Evolutionary conservation across 2,888 invertebrate species (phyloP).

Genomic region (Plebejus argus): DNA sequence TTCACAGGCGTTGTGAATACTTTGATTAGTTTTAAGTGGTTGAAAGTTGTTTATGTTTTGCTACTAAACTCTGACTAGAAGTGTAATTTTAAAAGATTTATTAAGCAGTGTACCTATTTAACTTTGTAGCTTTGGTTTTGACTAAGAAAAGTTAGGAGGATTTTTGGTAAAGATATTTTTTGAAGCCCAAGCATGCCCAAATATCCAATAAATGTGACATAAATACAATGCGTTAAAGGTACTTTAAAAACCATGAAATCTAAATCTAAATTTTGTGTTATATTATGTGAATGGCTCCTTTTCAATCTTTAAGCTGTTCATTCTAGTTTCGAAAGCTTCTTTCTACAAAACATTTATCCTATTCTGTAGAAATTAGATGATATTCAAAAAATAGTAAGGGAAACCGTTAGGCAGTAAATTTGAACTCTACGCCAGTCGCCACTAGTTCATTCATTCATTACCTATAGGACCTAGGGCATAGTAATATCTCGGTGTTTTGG

Average conservation of each 20-base stretch:
- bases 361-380: no score
- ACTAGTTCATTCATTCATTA: background rate
- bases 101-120: no score
- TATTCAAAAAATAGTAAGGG: background rate
- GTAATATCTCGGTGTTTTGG: background rate
- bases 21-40: conserved; percentile 16
- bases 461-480: background rate
- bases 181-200: background rate
- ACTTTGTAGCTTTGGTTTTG: no score
- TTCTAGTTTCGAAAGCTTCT: no score
- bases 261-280: no score
- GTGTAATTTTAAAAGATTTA: background rate
- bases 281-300: no score
- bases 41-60: background rate
- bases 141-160: no score
- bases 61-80: background rate
- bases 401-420: background rate
- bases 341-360: no score
- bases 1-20: background rate
- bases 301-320: no score
- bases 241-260: no score
- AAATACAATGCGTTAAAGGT: background rate
- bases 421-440: background rate
- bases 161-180: background rate
- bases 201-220: background rate